These are phyloP conservation scores for Listrodromus nycthemerus DNA, from an alignment of 2,888 invertebrate species.

Conservation along the genomic window DNA sequence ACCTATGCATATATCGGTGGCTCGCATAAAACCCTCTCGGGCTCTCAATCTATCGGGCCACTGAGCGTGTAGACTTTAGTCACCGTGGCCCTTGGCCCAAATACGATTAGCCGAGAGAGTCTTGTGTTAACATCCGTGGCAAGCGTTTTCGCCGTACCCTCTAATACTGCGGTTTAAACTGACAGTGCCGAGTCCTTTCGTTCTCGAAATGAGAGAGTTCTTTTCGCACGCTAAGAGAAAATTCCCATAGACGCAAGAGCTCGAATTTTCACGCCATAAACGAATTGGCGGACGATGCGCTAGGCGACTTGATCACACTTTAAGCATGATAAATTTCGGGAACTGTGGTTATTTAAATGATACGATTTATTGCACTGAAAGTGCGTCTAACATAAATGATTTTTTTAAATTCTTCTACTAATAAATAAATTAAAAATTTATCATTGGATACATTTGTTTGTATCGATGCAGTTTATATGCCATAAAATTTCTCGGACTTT, in stretches of 20 bases:
- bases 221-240: not conserved
- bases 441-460: not conserved
- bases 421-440: not conserved
- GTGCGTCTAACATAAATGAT: not conserved
- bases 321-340: too few relatives aligned
- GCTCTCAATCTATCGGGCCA: slow-evolving; percentile 7
- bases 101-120: slow-evolving; percentile 37
- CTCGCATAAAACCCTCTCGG: not conserved
- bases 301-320: too few relatives aligned
- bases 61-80: not conserved
- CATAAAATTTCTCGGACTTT: too few relatives aligned
- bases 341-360: not conserved
- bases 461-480: too few relatives aligned
- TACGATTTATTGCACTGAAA: not conserved
- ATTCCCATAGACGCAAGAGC: too few relatives aligned
- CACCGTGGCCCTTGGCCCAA: slow-evolving; percentile 53
- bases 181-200: not conserved
- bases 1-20: not conserved
- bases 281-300: too few relatives aligned
- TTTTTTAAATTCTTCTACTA: not conserved
- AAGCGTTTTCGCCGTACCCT: slow-evolving; percentile 22
- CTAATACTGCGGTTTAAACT: not conserved
- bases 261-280: too few relatives aligned
- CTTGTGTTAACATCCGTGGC: slow-evolving; percentile 10
- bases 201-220: not conserved